Base-by-base conservation (phyloP, 37 sponge, comb jelly and placozoan species). In the Aplysina aerophoba region DNA sequence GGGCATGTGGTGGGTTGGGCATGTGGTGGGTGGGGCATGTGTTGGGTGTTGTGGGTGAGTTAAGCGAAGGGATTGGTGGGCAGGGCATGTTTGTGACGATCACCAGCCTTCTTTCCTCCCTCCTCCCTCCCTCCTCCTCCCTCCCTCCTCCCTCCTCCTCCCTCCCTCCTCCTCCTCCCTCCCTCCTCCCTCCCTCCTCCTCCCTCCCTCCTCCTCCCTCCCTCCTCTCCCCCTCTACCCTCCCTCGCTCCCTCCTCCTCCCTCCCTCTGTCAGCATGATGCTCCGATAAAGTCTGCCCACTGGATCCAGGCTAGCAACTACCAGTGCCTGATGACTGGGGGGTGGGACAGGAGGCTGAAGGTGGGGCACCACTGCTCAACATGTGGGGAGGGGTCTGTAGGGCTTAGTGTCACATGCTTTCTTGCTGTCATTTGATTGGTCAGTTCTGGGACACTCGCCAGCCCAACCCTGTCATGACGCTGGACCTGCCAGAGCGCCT, bases 331-430 rank as follows among this genome's bases (percentile, higher is more conserved):
- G 63, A 83, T 98, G 88, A 96, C 96, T 71, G 99, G 94, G 21
- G 86, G 91, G 60, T 98, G 99, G 96, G 98, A 98, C 86, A 98
- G 94, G 82, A 98, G 92, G 14, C 81, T 98, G 17, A 98, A 98
- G 78, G 95, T 92, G 30, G 40, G n/a, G n/a, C n/a, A n/a, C n/a
- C n/a, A n/a, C 71, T n/a, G n/a, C n/a, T n/a, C n/a, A n/a, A n/a
- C n/a, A n/a, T n/a, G n/a, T n/a, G n/a, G 14, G 71, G n/a, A n/a
- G n/a, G n/a, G n/a, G n/a, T n/a, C n/a, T n/a, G n/a, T n/a, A n/a
- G n/a, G n/a, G n/a, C n/a, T n/a, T n/a, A n/a, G n/a, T n/a, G n/a
- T n/a, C n/a, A n/a, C n/a, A n/a, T n/a, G n/a, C n/a, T n/a, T n/a
- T n/a, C n/a, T n/a, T n/a, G n/a, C n/a, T n/a, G n/a, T n/a, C n/a